A percentile compares a stretch with the other conserved stretches of the same genome.
phyloP scores from a whole-genome alignment of 2,113 vertebrate species.

The Pangasianodon gigas region DNA sequence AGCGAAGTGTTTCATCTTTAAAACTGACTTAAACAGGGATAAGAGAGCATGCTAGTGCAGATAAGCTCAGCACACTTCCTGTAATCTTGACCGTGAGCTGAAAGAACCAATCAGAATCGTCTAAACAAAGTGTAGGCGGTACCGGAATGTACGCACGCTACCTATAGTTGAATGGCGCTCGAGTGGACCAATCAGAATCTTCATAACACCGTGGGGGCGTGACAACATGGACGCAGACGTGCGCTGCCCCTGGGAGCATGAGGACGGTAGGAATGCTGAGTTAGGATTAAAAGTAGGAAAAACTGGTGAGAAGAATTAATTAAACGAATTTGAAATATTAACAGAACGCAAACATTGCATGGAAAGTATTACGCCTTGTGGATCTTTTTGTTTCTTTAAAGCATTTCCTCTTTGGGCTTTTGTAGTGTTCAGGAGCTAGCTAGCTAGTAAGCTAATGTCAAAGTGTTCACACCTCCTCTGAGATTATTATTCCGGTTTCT shows the following conservation, averaged over 20 bases:
- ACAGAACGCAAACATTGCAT: not conserved
- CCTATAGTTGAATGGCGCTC: not conserved
- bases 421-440: not conserved
- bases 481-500: not conserved
- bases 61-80: not conserved
- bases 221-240: conserved; percentile 17
- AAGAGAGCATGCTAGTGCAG: not conserved
- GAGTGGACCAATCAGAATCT: not conserved
- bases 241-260: conserved; percentile 21
- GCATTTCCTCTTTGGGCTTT: not conserved
- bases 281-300: not conserved
- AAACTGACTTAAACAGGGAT: not conserved
- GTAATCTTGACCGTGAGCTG: too few relatives aligned
- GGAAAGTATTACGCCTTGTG: not conserved
- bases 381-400: not conserved
- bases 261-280: not conserved
- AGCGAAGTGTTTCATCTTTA: too few relatives aligned
- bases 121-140: not conserved
- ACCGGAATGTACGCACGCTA: not conserved
- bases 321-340: too few relatives aligned
- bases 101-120: not conserved
- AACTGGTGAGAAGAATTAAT: not conserved
- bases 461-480: not conserved
- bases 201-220: not conserved
- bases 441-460: conserved; percentile 51